Conservation (phyloP, 92 coral and sea anemone species). For the Galaxea fascicularis region DNA sequence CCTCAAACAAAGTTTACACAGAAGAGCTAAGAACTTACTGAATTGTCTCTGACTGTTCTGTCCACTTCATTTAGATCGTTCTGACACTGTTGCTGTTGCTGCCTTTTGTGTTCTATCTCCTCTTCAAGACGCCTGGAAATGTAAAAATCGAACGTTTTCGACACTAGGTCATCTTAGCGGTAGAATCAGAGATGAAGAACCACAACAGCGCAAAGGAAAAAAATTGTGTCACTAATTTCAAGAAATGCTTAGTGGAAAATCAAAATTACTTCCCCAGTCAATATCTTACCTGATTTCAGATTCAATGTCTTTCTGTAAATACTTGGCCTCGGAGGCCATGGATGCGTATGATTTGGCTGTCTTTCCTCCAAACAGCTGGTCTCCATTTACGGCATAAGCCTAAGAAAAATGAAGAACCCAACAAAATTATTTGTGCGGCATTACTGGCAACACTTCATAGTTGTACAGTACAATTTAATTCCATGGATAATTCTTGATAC, state of each 20-base stretch:
- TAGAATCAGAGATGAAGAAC: too few species aligned
- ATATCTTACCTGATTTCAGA: conserved; percentile 82
- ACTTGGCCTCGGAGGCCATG: conserved; percentile 60
- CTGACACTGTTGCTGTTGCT: conserved; percentile 71
- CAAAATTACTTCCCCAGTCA: too few species aligned
- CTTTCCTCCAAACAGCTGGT: conserved; percentile 87
- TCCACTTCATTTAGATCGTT: conserved; percentile 58
- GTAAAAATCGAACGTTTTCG: too few species aligned
- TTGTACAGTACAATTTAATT: too few species aligned
- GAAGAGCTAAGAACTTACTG: conserved; percentile 21
- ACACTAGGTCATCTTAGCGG: too few species aligned
- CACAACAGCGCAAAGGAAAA: not conserved
- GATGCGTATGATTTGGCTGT: conserved; percentile 93
- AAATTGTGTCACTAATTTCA: not conserved
- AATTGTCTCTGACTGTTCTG: conserved; percentile 41
- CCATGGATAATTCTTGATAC: too few species aligned
- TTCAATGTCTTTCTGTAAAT: conserved; percentile 92
- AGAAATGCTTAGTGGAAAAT: too few species aligned
- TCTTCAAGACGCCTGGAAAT: conserved; percentile 70
- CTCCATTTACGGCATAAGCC: conserved; percentile 97
- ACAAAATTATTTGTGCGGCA: too few species aligned
- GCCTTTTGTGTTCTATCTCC: conserved; percentile 66
- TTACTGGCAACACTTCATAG: too few species aligned
- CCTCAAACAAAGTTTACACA: too few species aligned
- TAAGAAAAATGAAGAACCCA: conserved; percentile 26